Evolutionary conservation across 2,113 vertebrate species (phyloP), one percentile per base, ranked within the genome.

Genomic region (Columba janthina): DNA sequence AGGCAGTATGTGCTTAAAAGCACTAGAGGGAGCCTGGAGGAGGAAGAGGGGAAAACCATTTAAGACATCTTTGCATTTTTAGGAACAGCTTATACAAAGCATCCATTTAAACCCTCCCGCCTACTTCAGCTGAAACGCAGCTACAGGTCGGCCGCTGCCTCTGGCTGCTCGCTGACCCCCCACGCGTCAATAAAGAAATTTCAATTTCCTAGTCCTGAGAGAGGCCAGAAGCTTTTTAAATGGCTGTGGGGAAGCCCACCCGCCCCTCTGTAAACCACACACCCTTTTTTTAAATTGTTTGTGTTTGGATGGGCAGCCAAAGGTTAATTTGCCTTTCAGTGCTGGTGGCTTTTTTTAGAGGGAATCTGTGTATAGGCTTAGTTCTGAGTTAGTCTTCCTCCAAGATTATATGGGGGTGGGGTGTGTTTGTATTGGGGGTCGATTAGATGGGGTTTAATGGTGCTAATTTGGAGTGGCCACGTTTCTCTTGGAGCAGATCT

Each of bases 11-110:
- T 56, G 11, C 50, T 75, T 46, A 24, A 57, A 46, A 65, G 51
- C 96, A 7, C 93, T 96, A 97, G 96, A 89, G 95, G 96, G 95
- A 96, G 94, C 96, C 54, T 54, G 62, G 76, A 84, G 61, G 85
- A 87, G 86, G 79, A 91, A 60, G 53, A 90, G 86, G 48, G 44
- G 28, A 20, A 72, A 78, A 72, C 24, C 2, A 0, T 6, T 46
- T 36, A 81, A 57, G 65, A 54, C 29, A 4, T 24, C 12, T 50
- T 88, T 72, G 50, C 61, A 32, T 87, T 94, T 89, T 90, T 75
- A 86, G 44, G 53, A 64, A 11, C 44, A 90, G 51, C 7, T 80
- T 81, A 34, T 61, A 69, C 56, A 93, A 84, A 94, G n/a, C 58
- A 69, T 75, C 36, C 44, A 70, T 94, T 60, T 90, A 88, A 93